phyloP scores from a whole-genome alignment of 1,140 invertebrate genomes.

The Melipona quadrifasciata region DNA sequence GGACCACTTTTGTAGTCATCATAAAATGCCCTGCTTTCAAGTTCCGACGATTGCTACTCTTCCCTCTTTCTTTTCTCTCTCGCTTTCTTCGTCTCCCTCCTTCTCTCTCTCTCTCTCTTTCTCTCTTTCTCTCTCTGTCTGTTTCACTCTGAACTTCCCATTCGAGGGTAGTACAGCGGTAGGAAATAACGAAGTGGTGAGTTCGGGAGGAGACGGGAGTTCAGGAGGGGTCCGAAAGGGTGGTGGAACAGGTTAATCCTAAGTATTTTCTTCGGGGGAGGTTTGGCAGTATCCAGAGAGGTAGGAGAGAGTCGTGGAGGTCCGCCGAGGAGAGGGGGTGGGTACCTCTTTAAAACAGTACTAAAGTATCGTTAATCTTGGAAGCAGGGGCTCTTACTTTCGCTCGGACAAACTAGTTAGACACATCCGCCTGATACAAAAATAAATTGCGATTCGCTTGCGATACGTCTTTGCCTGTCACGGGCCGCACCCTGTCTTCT shows the following conservation, averaged over 20 bases:
- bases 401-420: slow-evolving; percentile 79
- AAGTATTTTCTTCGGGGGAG: slow-evolving; percentile 53
- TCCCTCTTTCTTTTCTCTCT: slow-evolving; percentile 46
- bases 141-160: slow-evolving; percentile 42
- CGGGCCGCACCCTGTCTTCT: not conserved
- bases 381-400: slow-evolving; percentile 76
- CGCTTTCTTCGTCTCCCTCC: slow-evolving; percentile 32
- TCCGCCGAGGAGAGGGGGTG: slow-evolving; percentile 29
- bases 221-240: slow-evolving; percentile 13
- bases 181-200: slow-evolving; percentile 65
- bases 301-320: slow-evolving; percentile 46
- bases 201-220: slow-evolving; percentile 24
- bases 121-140: slow-evolving; percentile 14
- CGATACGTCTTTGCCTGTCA: slow-evolving; percentile 72
- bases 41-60: slow-evolving; percentile 70
- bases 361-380: slow-evolving; percentile 81
- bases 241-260: slow-evolving; percentile 63
- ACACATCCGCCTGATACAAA: slow-evolving; percentile 80
- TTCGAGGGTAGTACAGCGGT: slow-evolving; percentile 56
- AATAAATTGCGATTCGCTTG: slow-evolving; percentile 77
- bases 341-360: slow-evolving; percentile 78
- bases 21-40: slow-evolving; percentile 74
- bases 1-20: slow-evolving; percentile 75
- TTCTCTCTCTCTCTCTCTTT: slow-evolving; percentile 38
- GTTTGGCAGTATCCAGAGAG: slow-evolving; percentile 49